phyloP scores from a whole-genome alignment of 2,888 invertebrate species.

The Pollenia angustigena region DNA sequence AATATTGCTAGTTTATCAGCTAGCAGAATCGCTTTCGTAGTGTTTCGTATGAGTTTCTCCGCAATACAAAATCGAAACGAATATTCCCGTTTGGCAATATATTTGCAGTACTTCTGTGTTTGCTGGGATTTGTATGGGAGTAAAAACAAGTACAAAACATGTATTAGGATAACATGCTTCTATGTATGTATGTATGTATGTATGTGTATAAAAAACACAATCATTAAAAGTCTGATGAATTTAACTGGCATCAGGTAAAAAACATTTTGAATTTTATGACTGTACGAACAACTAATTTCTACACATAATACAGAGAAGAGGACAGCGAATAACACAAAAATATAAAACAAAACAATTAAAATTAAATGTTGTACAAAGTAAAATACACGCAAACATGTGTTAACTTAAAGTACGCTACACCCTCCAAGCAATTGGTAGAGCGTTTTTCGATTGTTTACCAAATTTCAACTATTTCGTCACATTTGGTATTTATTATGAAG shows the following conservation, averaged over 20 bases:
- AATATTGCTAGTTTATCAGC: too few species aligned
- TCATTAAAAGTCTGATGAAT: constrained; percentile 33
- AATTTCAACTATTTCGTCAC: too few species aligned
- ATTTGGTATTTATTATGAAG: too few species aligned
- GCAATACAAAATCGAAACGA: too few species aligned
- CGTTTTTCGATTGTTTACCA: too few species aligned
- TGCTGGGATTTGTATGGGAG: neutral
- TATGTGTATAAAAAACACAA: constrained; percentile 19
- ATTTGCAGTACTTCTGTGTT: too few species aligned
- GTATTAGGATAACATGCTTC: neutral
- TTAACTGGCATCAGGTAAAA: constrained; percentile 41
- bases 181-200: neutral
- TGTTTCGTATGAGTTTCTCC: too few species aligned
- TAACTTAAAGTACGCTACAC: too few species aligned
- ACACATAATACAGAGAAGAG: too few species aligned
- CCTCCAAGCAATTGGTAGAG: too few species aligned
- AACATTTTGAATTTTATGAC: constrained; percentile 27
- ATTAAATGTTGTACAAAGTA: neutral
- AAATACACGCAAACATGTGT: neutral
- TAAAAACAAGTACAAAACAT: neutral
- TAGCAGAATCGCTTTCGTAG: too few species aligned
- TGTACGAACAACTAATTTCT: neutral
- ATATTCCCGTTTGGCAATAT: too few species aligned
- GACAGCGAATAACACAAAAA: neutral
- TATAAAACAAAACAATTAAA: constrained; percentile 15